These are phyloP conservation scores for Scolopax bukidnonensis DNA, from an alignment of 2,797 vertebrate genomes.

Conservation along the genomic window DNA sequence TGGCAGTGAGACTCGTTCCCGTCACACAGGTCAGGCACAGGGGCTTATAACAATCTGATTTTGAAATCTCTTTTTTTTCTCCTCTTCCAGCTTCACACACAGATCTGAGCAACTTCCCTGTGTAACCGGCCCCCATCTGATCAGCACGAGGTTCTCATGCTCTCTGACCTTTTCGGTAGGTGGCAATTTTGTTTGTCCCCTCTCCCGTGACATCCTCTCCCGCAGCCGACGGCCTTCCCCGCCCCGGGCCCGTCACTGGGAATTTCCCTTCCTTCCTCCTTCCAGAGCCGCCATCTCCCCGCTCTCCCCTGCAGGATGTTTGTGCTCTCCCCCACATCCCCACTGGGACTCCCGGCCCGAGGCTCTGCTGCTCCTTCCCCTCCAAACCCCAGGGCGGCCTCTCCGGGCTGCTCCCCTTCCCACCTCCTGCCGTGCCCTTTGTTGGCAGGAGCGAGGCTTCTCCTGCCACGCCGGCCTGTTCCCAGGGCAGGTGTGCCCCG, in stretches of 20 bases:
- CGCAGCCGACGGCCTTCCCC: background rate
- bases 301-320: constrained; percentile 17
- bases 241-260: background rate
- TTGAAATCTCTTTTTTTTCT: background rate
- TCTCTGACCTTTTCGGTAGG: constrained; percentile 32
- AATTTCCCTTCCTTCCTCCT: constrained; percentile 41
- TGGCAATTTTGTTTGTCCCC: background rate
- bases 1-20: background rate
- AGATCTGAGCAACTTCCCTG: background rate
- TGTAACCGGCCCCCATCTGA: background rate
- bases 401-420: background rate
- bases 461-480: background rate
- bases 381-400: background rate
- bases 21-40: fast-evolving
- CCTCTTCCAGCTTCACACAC: background rate
- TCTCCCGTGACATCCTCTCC: constrained; percentile 25
- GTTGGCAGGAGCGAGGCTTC: fast-evolving
- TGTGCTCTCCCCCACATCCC: background rate
- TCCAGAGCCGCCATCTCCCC: background rate
- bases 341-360: fast-evolving
- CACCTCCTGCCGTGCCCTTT: background rate
- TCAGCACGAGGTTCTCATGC: background rate
- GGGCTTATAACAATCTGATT: background rate
- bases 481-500: fast-evolving
- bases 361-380: background rate